Evolutionary conservation across 2,888 invertebrate genomes (phyloP).

Genomic region (Amphipyra berbera): DNA sequence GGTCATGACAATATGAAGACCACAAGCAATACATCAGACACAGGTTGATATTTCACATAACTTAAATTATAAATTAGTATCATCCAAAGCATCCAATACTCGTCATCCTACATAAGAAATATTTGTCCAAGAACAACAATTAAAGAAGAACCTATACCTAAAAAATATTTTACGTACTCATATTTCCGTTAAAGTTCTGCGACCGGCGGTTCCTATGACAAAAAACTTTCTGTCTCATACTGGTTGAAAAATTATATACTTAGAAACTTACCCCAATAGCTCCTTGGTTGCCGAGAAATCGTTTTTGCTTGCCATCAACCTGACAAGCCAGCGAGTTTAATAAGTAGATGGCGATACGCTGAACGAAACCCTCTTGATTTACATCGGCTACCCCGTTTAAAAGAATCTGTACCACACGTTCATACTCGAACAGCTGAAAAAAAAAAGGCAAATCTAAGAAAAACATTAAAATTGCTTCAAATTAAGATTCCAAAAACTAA

Average conservation of each 20-base stretch:
- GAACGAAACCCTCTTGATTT: constrained; percentile 97
- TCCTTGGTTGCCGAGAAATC: constrained; percentile 96
- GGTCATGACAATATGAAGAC: background rate
- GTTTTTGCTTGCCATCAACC: constrained; percentile 97
- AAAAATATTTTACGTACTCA: too few species aligned
- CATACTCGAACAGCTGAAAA: constrained; percentile 96
- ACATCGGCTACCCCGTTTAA: constrained; percentile 95
- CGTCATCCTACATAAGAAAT: too few species aligned
- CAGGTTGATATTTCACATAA: background rate
- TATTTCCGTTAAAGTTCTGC: background rate
- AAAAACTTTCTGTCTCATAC: background rate
- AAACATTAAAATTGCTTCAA: background rate
- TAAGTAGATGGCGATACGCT: constrained; percentile 97
- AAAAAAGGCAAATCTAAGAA: background rate
- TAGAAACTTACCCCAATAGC: constrained; percentile 94
- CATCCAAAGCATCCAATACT: too few species aligned
- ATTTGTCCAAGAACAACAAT: too few species aligned
- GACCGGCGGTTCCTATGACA: background rate
- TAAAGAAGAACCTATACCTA: too few species aligned
- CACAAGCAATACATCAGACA: constrained; percentile 10
- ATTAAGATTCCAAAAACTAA: too few species aligned
- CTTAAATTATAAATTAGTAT: constrained; percentile 1
- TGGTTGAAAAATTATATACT: constrained; percentile 4
- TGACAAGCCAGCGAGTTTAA: constrained; percentile 99
- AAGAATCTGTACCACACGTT: constrained; percentile 95